A percentile compares a stretch with the other conserved stretches of the same genome.
These are phyloP conservation scores for Manis pentadactyla DNA, from an alignment of 2,797 vertebrate species.

Conservation along the genomic window DNA sequence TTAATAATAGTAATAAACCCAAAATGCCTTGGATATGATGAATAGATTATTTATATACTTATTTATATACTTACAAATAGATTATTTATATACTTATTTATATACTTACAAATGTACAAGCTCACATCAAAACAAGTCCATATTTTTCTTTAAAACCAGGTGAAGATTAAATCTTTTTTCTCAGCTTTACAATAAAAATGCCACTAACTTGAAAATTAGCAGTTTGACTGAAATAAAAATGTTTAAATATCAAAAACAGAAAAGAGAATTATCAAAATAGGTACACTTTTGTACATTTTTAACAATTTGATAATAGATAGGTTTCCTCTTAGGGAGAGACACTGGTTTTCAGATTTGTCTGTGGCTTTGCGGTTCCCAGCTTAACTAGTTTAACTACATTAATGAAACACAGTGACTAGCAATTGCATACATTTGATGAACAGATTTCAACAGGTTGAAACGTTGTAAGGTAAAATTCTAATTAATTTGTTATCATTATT, in stretches of 20 bases:
- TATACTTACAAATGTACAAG: not conserved
- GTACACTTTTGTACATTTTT: not conserved
- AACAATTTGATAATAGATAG: constrained; percentile 33
- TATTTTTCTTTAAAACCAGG: constrained; percentile 15
- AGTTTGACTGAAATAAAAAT: constrained; percentile 8
- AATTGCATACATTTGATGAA: constrained; percentile 6
- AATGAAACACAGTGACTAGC: not conserved
- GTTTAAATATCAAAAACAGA: constrained; percentile 19
- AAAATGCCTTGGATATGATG: not conserved
- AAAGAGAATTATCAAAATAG: not conserved
- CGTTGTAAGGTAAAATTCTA: not conserved
- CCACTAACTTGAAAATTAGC: constrained; percentile 9
- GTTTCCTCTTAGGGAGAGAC: not conserved
- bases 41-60: not conserved
- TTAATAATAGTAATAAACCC: not conserved
- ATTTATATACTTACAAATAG: no score
- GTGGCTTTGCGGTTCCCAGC: constrained; percentile 16
- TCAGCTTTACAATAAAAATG: constrained; percentile 29
- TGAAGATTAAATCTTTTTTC: not conserved
- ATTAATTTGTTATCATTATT: not conserved
- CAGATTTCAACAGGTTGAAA: constrained; percentile 57
- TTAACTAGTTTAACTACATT: not conserved
- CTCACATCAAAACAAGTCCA: not conserved
- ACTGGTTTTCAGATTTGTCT: not conserved
- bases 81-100: no score